Base-by-base conservation (phyloP, 2,797 vertebrate genomes). In the Melanotaenia maccullochi region DNA sequence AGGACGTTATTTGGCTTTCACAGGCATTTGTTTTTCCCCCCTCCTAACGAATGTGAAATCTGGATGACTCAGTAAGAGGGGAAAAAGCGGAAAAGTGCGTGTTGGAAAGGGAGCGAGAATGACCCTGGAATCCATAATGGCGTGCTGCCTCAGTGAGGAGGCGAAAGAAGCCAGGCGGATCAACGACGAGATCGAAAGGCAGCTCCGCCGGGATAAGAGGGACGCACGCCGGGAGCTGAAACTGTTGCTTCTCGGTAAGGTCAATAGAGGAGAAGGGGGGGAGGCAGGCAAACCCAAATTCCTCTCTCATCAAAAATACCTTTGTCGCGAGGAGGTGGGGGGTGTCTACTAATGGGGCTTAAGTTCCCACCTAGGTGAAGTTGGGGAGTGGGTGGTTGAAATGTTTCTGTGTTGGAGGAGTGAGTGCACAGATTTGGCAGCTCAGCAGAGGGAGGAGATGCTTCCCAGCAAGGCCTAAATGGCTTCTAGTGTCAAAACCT, bases 41-140 rank as follows among this genome's bases (percentile, higher is more conserved):
- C 30, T 33, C 52, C 38, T 9, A 28, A 42, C 65, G 38, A 55
- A 74, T 63, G 76, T 80, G 65, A 76, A 75, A 85, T 78, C 75
- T 89, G 79, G 83, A 87, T 84, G 87, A 91, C 84, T 76, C 81
- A 72, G 55, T 86, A 9, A 81, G 65, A 77, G 57, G 30, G 14
- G 28, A 24, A 47, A 55, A 55, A 9, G n/a, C 60, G 22, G 33
- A 66, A 64, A 68, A 75, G 79, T 70, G 75, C 38, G 79, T 71
- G 72, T 83, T 80, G 81, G 35, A n/a, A 25, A 61, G 78, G 44
- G 62, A 71, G 74, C 86, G 93, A 96, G 92, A 91, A 97, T 97
- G 97, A 98, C 96, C 93, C 90, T 98, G 94, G 96, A 97, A 90
- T 97, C 97, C 95, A 96, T 98, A 87, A 97, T 97, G 97, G 95